These are phyloP conservation scores for Antennarius striatus DNA, from an alignment of 2,113 vertebrate genomes.

Conservation along the genomic window DNA sequence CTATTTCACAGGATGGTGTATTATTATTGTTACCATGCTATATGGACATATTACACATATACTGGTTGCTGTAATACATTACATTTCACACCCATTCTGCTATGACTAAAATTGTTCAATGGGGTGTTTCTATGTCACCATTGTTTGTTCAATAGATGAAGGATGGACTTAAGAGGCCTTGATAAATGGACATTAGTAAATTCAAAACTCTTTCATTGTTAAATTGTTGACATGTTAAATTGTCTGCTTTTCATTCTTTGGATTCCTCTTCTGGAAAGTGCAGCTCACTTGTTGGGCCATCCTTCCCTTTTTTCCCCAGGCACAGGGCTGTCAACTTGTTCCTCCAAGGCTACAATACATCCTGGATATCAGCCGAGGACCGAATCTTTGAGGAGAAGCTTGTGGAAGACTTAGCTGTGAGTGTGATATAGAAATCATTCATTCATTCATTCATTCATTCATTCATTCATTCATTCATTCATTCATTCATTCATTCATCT, in stretches of 20 bases:
- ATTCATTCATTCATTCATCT: too few relatives aligned
- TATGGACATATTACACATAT: too few relatives aligned
- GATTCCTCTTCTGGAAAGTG: neutral
- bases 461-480: too few relatives aligned
- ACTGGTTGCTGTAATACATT: too few relatives aligned
- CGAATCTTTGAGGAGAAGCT: constrained; percentile 90
- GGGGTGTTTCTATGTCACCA: too few relatives aligned
- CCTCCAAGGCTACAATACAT: constrained; percentile 92
- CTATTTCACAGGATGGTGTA: too few relatives aligned
- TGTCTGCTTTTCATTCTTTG: neutral
- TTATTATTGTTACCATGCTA: too few relatives aligned
- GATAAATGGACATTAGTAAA: too few relatives aligned
- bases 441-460: neutral
- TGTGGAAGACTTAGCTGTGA: constrained; percentile 92
- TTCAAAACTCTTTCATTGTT: constrained; percentile 1
- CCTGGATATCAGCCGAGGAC: constrained; percentile 91
- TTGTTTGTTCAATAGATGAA: too few relatives aligned
- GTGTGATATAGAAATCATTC: constrained; percentile 35
- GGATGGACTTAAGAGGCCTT: too few relatives aligned
- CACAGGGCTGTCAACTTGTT: constrained; percentile 94
- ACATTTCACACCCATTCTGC: too few relatives aligned
- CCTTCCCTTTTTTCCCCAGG: constrained; percentile 67
- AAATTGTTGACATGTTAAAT: neutral
- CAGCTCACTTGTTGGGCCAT: neutral
- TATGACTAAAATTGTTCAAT: too few relatives aligned